Evolutionary conservation across 2,113 vertebrate species (phyloP).

Genomic region (Drymodes brunneopygia): DNA sequence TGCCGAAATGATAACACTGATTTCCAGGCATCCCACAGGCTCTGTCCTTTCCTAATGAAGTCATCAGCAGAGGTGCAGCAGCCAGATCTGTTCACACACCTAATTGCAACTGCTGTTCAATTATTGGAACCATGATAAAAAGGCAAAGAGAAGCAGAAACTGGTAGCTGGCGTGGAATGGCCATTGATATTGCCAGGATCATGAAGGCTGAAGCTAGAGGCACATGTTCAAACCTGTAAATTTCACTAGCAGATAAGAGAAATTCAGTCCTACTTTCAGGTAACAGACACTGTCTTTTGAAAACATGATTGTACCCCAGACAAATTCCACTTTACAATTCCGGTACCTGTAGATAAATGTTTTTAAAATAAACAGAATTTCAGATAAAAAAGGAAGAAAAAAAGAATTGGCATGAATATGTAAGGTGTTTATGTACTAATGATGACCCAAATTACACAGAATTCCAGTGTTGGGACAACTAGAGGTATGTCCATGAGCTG

Average conservation of each 20-base stretch:
- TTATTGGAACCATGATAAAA: not conserved
- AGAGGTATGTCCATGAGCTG: not conserved
- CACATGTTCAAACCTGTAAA: not conserved
- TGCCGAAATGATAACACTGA: not conserved
- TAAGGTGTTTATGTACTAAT: not conserved
- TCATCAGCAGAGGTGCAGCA: not conserved
- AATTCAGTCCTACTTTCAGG: not conserved
- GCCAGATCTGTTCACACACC: not conserved
- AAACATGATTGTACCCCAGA: not conserved
- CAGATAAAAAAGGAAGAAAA: not conserved
- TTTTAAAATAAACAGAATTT: not conserved
- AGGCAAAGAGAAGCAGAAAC: not conserved
- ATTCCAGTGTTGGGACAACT: not conserved
- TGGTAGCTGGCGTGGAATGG: not conserved
- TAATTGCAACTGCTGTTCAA: not conserved
- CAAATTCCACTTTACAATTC: not conserved
- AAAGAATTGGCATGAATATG: not conserved
- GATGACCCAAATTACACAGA: not conserved
- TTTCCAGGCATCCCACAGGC: not conserved
- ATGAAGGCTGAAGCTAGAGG: not conserved
- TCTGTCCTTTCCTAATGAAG: slow-evolving; percentile 12
- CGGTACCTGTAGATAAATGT: not conserved
- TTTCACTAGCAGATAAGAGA: not conserved
- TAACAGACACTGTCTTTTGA: not conserved
- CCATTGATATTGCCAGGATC: not conserved